Evolutionary conservation across 1,140 invertebrate genomes (phyloP).

Genomic region (Papilio polytes): DNA sequence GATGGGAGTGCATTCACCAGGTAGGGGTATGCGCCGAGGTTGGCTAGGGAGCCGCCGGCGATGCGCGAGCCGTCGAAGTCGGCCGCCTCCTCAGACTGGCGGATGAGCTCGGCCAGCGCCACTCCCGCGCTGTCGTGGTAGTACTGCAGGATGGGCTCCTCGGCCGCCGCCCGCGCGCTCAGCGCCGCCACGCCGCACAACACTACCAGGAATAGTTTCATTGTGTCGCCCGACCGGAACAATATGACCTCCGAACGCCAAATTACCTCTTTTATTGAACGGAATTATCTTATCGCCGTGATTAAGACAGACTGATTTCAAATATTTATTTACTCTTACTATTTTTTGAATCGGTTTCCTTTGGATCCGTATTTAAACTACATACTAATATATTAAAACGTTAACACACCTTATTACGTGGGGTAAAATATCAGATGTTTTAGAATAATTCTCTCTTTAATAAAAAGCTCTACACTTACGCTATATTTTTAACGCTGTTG

Average conservation of each 20-base stretch:
- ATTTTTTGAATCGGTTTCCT: not conserved
- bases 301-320: not conserved
- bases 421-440: too few species aligned
- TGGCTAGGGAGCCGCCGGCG: constrained; percentile 12
- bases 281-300: not conserved
- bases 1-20: not conserved
- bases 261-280: constrained; percentile 13
- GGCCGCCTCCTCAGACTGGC: not conserved
- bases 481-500: too few species aligned
- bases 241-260: not conserved
- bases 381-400: too few species aligned
- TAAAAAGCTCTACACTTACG: too few species aligned
- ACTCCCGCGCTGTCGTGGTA: constrained; percentile 11
- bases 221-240: not conserved
- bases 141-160: constrained; percentile 1
- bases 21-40: constrained; percentile 34
- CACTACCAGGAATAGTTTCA: not conserved
- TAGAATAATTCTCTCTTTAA: too few species aligned
- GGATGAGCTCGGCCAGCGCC: not conserved
- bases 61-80: constrained; percentile 16
- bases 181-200: not conserved
- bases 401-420: too few species aligned
- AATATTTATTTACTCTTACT: not conserved
- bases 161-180: not conserved
- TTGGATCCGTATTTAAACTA: not conserved